A percentile compares a stretch with the other conserved stretches of the same genome.
Evolutionary conservation across 1,140 invertebrate genomes (phyloP).

Genomic region (Bicyclus anynana): DNA sequence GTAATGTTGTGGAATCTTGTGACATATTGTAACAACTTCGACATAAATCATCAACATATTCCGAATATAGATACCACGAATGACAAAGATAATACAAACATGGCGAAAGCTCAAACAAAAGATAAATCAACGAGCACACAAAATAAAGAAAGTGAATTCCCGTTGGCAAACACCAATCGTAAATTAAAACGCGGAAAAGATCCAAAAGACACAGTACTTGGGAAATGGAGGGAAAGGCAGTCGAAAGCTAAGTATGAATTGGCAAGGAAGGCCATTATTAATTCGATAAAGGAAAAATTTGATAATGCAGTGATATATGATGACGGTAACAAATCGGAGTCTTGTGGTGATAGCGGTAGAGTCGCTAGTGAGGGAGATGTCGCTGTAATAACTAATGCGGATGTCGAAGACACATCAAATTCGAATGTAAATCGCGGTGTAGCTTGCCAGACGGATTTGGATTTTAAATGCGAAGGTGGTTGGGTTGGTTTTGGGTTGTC

Average conservation of each 20-base stretch:
- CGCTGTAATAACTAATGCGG: conserved; percentile 55
- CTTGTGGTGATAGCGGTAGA: conserved; percentile 38
- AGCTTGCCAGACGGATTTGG: conserved; percentile 27
- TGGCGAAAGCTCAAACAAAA: conserved; percentile 21
- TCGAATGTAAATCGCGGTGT: conserved; percentile 51
- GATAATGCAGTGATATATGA: conserved; percentile 8
- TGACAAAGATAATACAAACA: conserved; percentile 4
- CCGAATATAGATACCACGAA: background rate
- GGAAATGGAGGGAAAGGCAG: conserved; percentile 60
- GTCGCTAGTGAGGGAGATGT: conserved; percentile 43
- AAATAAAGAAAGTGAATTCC: conserved; percentile 12
- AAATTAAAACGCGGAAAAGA: conserved; percentile 17
- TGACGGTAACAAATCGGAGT: conserved; percentile 25
- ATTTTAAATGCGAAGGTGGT: conserved; percentile 26
- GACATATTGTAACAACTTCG: background rate
- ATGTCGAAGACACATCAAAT: conserved; percentile 70
- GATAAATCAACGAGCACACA: conserved; percentile 30
- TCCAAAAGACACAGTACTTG: conserved; percentile 46
- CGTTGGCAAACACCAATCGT: conserved; percentile 27
- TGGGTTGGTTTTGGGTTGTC: conserved; percentile 34
- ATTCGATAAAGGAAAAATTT: conserved; percentile 68
- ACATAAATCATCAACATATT: background rate
- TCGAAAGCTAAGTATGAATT: conserved; percentile 52
- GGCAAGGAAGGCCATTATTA: conserved; percentile 60
- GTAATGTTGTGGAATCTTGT: conserved; percentile 44